phyloP scores from a whole-genome alignment of 1,140 invertebrate genomes.

The Zaprionus camerounensis region DNA sequence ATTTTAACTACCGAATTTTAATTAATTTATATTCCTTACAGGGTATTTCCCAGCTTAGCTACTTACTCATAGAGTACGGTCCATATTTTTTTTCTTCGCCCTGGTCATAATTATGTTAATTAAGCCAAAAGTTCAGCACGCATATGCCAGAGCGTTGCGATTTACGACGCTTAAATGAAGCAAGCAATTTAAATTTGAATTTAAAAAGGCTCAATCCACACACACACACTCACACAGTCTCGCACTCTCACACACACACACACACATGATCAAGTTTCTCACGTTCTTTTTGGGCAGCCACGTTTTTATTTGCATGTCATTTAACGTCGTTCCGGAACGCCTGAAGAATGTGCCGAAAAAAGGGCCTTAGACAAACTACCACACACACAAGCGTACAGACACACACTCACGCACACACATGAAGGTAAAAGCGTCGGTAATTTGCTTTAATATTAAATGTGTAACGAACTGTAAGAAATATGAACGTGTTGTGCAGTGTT shows the following conservation, averaged over 20 bases:
- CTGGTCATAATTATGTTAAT: constrained; percentile 74
- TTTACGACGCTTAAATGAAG: constrained; percentile 65
- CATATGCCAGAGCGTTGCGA: constrained; percentile 45
- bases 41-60: neutral
- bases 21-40: neutral
- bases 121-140: constrained; percentile 54
- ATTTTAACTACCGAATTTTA: neutral
- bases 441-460: constrained; percentile 83
- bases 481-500: constrained; percentile 77
- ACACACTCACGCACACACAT: constrained; percentile 12
- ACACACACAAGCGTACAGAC: constrained; percentile 9
- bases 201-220: constrained; percentile 54
- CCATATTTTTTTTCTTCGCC: neutral
- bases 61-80: neutral
- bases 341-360: constrained; percentile 56
- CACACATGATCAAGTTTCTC: constrained; percentile 23
- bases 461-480: constrained; percentile 80
- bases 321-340: constrained; percentile 59
- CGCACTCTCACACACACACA: neutral
- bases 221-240: neutral
- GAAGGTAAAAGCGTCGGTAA: constrained; percentile 57
- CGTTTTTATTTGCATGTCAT: constrained; percentile 80
- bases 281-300: constrained; percentile 46
- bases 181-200: constrained; percentile 78
- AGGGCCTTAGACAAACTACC: constrained; percentile 65